A percentile compares a stretch with the other conserved stretches of the same genome.
Evolutionary conservation across 2,113 vertebrate genomes (phyloP).

Genomic region (Aphelocoma coerulescens): DNA sequence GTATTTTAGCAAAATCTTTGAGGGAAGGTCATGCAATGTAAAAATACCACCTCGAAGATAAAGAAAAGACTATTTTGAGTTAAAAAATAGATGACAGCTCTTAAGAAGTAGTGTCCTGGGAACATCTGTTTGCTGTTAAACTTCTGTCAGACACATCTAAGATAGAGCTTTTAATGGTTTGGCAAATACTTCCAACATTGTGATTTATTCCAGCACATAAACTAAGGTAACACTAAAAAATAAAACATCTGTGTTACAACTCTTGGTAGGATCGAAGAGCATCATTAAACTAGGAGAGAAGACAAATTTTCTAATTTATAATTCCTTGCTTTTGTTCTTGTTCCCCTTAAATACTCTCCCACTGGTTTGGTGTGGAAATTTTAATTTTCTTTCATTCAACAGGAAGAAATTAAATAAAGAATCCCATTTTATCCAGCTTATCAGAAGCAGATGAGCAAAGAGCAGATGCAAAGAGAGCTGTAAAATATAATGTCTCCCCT

Average conservation of each 20-base stretch:
- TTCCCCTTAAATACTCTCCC: neutral
- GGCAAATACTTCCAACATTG: neutral
- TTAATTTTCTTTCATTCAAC: neutral
- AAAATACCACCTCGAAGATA: neutral
- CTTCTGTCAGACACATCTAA: slow-evolving; percentile 13
- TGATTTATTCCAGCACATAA: neutral
- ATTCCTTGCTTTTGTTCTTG: neutral
- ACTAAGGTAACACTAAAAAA: neutral
- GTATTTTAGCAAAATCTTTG: neutral
- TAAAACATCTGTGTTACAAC: neutral
- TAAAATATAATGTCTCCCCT: neutral
- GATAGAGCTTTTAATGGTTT: neutral
- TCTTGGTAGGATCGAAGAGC: neutral
- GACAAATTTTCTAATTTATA: neutral
- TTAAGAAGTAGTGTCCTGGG: slow-evolving; percentile 1
- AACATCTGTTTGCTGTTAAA: slow-evolving; percentile 35
- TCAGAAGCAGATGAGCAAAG: neutral
- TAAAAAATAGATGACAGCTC: neutral
- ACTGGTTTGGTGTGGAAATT: neutral
- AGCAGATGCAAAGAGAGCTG: neutral
- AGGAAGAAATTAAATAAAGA: neutral
- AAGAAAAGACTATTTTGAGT: neutral
- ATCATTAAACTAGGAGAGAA: neutral
- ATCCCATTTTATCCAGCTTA: neutral
- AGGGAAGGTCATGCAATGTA: neutral